A percentile compares a stretch with the other conserved stretches of the same genome.
Conservation (phyloP, 2,797 vertebrate species). For the Percopsis omiscomaycus region DNA sequence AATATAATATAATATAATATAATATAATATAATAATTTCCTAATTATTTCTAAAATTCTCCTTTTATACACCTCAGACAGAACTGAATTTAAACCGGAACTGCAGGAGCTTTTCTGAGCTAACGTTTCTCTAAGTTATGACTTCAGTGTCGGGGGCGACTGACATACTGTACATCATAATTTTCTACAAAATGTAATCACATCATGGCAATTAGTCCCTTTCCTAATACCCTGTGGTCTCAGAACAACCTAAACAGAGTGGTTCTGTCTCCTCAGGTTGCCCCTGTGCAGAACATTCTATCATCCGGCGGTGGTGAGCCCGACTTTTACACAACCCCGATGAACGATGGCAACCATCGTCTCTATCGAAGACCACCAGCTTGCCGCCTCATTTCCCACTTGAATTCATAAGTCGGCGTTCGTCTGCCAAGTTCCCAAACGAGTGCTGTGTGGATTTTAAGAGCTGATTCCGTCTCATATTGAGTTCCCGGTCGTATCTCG, state of each 20-base stretch:
- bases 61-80: not conserved
- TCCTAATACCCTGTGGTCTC: slow-evolving; percentile 31
- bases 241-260: slow-evolving; percentile 32
- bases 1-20: too few relatives aligned
- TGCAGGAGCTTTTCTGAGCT: slow-evolving; percentile 16
- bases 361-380: slow-evolving; percentile 29
- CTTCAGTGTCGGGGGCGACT: slow-evolving; percentile 8
- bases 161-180: slow-evolving; percentile 29
- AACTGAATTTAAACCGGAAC: not conserved
- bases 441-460: slow-evolving; percentile 57
- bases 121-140: slow-evolving; percentile 11
- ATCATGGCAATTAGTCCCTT: slow-evolving; percentile 34
- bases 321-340: slow-evolving; percentile 39
- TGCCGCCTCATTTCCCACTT: slow-evolving; percentile 33
- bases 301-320: slow-evolving; percentile 16
- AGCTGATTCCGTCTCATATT: slow-evolving; percentile 59
- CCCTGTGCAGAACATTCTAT: slow-evolving; percentile 23
- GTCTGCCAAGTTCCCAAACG: slow-evolving; percentile 55
- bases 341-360: slow-evolving; percentile 30
- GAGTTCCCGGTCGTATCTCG: slow-evolving; percentile 62
- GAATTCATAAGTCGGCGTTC: slow-evolving; percentile 44
- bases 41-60: slow-evolving; percentile 1
- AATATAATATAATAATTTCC: too few relatives aligned
- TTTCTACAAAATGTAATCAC: slow-evolving; percentile 35
- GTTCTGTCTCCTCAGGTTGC: slow-evolving; percentile 24